Base-by-base conservation (phyloP, 2,113 vertebrate species). In the Sisor rabdophorus region DNA sequence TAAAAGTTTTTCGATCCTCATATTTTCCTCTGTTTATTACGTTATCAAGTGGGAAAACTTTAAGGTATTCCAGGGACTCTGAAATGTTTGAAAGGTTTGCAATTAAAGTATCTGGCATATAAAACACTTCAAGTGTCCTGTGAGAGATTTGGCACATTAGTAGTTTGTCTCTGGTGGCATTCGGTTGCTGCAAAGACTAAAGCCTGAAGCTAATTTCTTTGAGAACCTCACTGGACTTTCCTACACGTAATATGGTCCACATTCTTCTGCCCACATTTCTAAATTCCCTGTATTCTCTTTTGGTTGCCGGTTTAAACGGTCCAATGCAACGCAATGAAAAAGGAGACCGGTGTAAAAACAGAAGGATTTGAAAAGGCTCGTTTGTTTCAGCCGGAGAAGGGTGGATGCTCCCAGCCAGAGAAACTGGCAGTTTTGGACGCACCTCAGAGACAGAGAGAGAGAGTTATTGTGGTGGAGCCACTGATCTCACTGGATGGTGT, bases 321-420 rank as follows among this genome's bases (percentile, higher is more conserved):
- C 86, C 84, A 68, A 84, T 83, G 81, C 2, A n/a, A n/a, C n/a
- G n/a, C 88, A 87, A 90, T 89, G 85, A 87, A 88, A 87, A 90
- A 87, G 85, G 24, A 84, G 81, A 65, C 59, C 75, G 81, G 85
- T 84, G 80, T 84, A 77, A 86, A 89, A 86, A 88, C 89, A 86
- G 82, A 72, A 74, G 86, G 81, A 83, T 86, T 73, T 24, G 79
- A 79, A 84, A 86, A 84, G 85, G 84, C 75, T 82, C 50, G n/a
- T 58, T 52, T 79, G 36, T 58, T 52, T 79, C 75, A 76, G 82
- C 79, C 2, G 44, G 83, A 84, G 84, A 82, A 64, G 53, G 73
- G 80, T 75, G 77, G 73, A 79, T 79, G 84, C 63, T 84, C 19
- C 65, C 19, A 28, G 24, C 47, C 47, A 52, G 65, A 86, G 82